Conservation (phyloP, 53 echinoderm and acorn worm species). For the Actinopyga echinites region DNA sequence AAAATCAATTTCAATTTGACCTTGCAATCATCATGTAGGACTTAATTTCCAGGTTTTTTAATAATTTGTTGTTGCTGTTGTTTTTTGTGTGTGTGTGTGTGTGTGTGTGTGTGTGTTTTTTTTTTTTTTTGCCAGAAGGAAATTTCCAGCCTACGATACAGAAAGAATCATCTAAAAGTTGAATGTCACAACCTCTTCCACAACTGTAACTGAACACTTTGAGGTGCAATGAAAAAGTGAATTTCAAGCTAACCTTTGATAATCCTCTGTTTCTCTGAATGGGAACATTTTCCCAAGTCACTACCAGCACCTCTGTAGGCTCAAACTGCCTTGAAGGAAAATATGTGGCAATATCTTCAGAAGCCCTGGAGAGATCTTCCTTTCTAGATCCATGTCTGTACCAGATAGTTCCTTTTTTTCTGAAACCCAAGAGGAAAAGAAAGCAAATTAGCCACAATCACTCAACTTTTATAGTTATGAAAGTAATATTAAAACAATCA, state of each 20-base stretch:
- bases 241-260: not conserved
- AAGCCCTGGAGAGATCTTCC: constrained; percentile 8
- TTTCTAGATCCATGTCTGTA: not conserved
- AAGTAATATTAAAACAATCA: too few species aligned
- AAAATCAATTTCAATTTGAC: too few species aligned
- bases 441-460: constrained; percentile 1
- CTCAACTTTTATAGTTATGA: too few species aligned
- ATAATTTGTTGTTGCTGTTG: too few species aligned
- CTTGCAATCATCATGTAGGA: too few species aligned
- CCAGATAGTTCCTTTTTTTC: constrained; percentile 19
- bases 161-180: not conserved
- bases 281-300: constrained; percentile 19
- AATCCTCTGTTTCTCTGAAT: constrained; percentile 33
- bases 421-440: not conserved
- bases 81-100: too few species aligned
- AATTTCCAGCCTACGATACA: too few species aligned
- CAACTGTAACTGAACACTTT: not conserved
- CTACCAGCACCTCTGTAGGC: not conserved
- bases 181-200: not conserved
- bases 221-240: not conserved
- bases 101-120: too few species aligned
- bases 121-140: too few species aligned
- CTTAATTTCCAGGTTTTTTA: too few species aligned
- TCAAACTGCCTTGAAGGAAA: constrained; percentile 10
- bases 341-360: not conserved